Percentiles rank a stretch among this genome's conserved stretches.
Conservation (phyloP, 1,140 invertebrate genomes). For the Trichomalopsis sarcophagae region DNA sequence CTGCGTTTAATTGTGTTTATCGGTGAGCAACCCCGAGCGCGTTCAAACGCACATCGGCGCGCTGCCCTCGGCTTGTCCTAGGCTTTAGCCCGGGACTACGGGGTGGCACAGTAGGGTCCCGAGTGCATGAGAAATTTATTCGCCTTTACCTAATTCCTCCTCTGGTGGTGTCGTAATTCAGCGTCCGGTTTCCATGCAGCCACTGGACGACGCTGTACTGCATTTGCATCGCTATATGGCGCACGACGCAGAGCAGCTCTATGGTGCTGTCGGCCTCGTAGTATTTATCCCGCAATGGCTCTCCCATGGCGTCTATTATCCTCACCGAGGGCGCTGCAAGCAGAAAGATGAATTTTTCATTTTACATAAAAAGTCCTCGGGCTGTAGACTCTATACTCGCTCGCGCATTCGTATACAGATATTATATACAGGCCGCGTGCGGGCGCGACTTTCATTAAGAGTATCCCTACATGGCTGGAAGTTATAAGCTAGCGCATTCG, state of each 20-base stretch:
- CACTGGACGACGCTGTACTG: slow-evolving; percentile 81
- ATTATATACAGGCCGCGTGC: no score
- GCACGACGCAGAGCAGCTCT: slow-evolving; percentile 82
- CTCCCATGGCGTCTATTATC: slow-evolving; percentile 84
- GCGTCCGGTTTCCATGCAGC: slow-evolving; percentile 81
- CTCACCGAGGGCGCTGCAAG: slow-evolving; percentile 83
- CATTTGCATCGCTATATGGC: slow-evolving; percentile 81
- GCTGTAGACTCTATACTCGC: no score
- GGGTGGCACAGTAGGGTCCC: no score
- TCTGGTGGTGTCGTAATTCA: slow-evolving; percentile 84
- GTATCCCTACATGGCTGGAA: background rate
- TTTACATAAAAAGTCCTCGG: background rate
- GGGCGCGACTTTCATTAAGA: background rate
- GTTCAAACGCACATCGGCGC: background rate
- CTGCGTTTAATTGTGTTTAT: slow-evolving; percentile 35
- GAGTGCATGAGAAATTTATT: slow-evolving; percentile 44
- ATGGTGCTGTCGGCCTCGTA: slow-evolving; percentile 86
- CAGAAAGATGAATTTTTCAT: background rate
- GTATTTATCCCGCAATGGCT: slow-evolving; percentile 82
- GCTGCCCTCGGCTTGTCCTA: background rate
- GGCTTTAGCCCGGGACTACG: background rate
- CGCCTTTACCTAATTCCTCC: slow-evolving; percentile 82
- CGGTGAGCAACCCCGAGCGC: background rate
- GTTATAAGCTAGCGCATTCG: background rate
- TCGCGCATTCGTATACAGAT: no score